Conservation (phyloP, 2,113 vertebrate species). For the Microcebus lehilahytsara region DNA sequence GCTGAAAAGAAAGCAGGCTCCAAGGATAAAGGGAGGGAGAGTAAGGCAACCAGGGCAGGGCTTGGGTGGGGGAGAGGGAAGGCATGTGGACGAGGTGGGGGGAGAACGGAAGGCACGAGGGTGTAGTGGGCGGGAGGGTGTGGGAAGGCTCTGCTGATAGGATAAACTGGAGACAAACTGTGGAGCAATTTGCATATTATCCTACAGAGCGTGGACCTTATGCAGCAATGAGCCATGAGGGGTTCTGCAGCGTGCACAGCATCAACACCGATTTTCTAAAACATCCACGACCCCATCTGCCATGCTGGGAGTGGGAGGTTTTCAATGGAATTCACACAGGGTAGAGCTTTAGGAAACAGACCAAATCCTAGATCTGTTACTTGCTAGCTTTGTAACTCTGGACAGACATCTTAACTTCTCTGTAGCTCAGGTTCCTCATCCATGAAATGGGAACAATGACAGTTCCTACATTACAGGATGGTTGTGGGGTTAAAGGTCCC, state of each 20-base stretch:
- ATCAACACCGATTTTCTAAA: neutral
- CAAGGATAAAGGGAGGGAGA: neutral
- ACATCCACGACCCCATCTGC: neutral
- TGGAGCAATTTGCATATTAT: neutral
- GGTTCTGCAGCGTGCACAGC: neutral
- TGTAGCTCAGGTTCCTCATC: neutral
- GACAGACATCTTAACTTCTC: neutral
- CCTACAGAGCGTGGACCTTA: neutral
- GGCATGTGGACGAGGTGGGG: neutral
- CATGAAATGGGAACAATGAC: neutral
- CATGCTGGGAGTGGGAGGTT: neutral
- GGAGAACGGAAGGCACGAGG: no score
- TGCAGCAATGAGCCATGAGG: neutral
- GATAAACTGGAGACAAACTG: neutral
- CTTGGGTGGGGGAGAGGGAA: neutral
- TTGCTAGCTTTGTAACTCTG: neutral
- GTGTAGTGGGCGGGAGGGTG: accelerated
- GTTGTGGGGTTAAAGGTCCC: neutral
- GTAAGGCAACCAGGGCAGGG: neutral
- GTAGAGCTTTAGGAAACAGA: neutral
- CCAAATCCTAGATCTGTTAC: neutral
- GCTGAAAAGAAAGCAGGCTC: neutral
- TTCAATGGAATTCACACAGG: neutral
- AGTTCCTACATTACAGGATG: neutral
- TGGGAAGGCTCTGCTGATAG: neutral